A percentile compares a stretch with the other conserved stretches of the same genome.
phyloP scores from a whole-genome alignment of 2,888 invertebrate species.

The Crepidodera aurea region DNA sequence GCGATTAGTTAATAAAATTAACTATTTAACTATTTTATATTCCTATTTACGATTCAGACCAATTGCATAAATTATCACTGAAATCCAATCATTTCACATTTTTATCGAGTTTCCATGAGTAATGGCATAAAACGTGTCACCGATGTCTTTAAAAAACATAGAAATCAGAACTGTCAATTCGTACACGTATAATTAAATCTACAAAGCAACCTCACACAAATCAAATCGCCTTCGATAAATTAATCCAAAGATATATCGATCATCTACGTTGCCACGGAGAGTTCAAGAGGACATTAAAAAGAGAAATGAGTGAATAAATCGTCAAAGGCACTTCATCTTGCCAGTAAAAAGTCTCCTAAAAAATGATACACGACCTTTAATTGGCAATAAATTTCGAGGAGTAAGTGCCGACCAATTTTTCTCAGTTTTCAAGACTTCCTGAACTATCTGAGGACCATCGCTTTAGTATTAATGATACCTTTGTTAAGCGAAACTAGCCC shows the following conservation, averaged over 20 bases:
- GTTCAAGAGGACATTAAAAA: conserved; percentile 43
- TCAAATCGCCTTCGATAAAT: conserved; percentile 29
- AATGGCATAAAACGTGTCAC: background rate
- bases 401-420: conserved; percentile 51
- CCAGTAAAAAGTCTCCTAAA: conserved; percentile 37
- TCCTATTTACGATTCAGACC: no score
- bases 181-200: background rate
- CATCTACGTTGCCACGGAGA: conserved; percentile 30
- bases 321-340: conserved; percentile 42
- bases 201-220: conserved; percentile 7
- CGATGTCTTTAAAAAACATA: background rate
- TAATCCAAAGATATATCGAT: conserved; percentile 37
- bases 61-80: background rate
- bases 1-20: no score
- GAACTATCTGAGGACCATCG: conserved; percentile 49
- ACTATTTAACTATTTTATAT: no score
- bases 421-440: conserved; percentile 56
- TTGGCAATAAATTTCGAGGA: conserved; percentile 53
- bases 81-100: background rate
- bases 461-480: conserved; percentile 56
- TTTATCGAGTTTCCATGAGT: background rate
- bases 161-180: background rate
- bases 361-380: conserved; percentile 51
- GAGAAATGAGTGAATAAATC: conserved; percentile 42
- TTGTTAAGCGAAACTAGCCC: conserved; percentile 49